Evolutionary conservation across 64 coral and sea anemone species (phyloP).

Genomic region (Montipora efflorescens): DNA sequence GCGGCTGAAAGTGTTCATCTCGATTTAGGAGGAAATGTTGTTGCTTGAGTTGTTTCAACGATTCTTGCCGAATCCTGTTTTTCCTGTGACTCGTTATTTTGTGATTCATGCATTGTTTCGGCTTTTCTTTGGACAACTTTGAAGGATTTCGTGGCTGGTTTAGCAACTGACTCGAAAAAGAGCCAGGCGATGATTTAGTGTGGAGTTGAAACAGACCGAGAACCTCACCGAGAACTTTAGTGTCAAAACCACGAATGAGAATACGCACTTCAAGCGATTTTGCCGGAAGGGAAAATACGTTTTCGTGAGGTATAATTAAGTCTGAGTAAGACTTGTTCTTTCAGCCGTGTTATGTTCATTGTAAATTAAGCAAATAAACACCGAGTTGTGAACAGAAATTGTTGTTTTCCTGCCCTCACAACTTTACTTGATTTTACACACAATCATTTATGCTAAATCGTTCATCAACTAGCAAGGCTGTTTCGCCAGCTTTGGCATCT

Average conservation of each 20-base stretch:
- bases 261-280: too few relatives aligned
- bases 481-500: not conserved
- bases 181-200: too few relatives aligned
- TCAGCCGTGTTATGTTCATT: not conserved
- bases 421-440: not conserved
- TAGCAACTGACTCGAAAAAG: too few relatives aligned
- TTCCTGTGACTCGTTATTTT: not conserved
- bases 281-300: not conserved
- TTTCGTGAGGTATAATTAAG: not conserved
- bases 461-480: not conserved
- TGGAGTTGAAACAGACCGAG: too few relatives aligned
- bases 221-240: not conserved
- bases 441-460: not conserved
- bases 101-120: not conserved
- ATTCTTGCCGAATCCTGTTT: not conserved
- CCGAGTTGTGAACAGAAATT: not conserved
- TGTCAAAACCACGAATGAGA: not conserved
- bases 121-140: not conserved
- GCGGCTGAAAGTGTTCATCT: too few relatives aligned
- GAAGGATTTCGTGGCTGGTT: too few relatives aligned
- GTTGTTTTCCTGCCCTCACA: not conserved
- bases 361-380: conserved; percentile 8
- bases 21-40: too few relatives aligned
- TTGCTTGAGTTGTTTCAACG: not conserved
- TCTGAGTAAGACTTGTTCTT: not conserved